Percentiles rank a stretch among this genome's conserved stretches.
Conservation (phyloP, 2,888 invertebrate species). For the Troides aeacus region DNA sequence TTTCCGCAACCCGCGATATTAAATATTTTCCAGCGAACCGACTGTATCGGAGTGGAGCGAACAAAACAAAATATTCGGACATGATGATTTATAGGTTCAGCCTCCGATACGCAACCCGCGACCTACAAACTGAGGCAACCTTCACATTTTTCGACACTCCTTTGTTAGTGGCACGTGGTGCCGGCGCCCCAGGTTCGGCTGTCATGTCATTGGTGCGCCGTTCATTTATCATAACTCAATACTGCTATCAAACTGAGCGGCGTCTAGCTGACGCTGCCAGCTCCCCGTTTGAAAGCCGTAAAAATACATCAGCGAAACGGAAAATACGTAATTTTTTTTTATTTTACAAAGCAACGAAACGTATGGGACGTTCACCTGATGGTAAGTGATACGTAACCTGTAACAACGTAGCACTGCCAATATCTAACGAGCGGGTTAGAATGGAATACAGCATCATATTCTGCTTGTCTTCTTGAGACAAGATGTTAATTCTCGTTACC, state of each 20-base stretch:
- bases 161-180: conserved; percentile 74
- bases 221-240: conserved; percentile 78
- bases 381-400: too few species aligned
- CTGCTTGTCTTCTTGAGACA: too few species aligned
- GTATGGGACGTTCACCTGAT: too few species aligned
- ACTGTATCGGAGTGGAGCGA: conserved; percentile 51
- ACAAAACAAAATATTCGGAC: conserved; percentile 66
- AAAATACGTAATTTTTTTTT: not conserved
- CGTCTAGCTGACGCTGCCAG: conserved; percentile 73
- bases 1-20: conserved; percentile 22
- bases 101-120: conserved; percentile 65
- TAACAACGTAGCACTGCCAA: too few species aligned
- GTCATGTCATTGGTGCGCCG: conserved; percentile 69
- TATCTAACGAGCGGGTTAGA: too few species aligned
- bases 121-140: conserved; percentile 78
- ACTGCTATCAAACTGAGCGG: conserved; percentile 66
- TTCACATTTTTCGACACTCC: conserved; percentile 76
- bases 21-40: conserved; percentile 29
- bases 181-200: conserved; percentile 66
- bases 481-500: too few species aligned
- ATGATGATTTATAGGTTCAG: conserved; percentile 74
- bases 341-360: too few species aligned
- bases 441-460: too few species aligned
- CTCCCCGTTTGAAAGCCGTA: conserved; percentile 30
- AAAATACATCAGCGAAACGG: conserved; percentile 7